These are phyloP conservation scores for Parasteatoda lunata DNA, from an alignment of 2,888 invertebrate species.

Conservation along the genomic window DNA sequence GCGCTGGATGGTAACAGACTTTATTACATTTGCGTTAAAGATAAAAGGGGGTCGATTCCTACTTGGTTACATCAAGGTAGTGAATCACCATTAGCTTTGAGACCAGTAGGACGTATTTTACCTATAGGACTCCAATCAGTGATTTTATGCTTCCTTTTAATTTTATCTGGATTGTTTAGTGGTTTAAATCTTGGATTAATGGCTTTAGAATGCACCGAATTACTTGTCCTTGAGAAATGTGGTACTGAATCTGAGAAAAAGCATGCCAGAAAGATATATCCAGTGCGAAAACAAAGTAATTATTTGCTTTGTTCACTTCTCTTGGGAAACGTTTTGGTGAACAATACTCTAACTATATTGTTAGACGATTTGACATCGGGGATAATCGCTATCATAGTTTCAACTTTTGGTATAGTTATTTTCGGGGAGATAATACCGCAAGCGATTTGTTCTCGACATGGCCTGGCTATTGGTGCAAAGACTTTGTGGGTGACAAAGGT, in stretches of 20 bases:
- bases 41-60: conserved; percentile 1
- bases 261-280: conserved; percentile 89
- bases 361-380: conserved; percentile 75
- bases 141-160: conserved; percentile 79
- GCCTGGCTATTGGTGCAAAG: conserved; percentile 94
- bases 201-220: conserved; percentile 94
- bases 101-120: conserved; percentile 81
- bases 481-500: conserved; percentile 93
- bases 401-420: conserved; percentile 75
- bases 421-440: conserved; percentile 74
- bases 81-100: conserved; percentile 73
- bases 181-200: conserved; percentile 97
- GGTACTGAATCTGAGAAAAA: conserved; percentile 83
- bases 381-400: conserved; percentile 73
- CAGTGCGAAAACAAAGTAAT: conserved; percentile 94
- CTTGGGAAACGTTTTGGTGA: conserved; percentile 76
- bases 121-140: conserved; percentile 81
- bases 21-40: conserved; percentile 51
- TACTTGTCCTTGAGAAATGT: conserved; percentile 94
- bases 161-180: conserved; percentile 95
- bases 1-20: neutral
- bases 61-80: conserved; percentile 71
- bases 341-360: conserved; percentile 75
- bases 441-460: conserved; percentile 89
- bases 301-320: conserved; percentile 84